Base-by-base conservation (phyloP, 2,113 vertebrate species). In the Athene cunicularia region DNA sequence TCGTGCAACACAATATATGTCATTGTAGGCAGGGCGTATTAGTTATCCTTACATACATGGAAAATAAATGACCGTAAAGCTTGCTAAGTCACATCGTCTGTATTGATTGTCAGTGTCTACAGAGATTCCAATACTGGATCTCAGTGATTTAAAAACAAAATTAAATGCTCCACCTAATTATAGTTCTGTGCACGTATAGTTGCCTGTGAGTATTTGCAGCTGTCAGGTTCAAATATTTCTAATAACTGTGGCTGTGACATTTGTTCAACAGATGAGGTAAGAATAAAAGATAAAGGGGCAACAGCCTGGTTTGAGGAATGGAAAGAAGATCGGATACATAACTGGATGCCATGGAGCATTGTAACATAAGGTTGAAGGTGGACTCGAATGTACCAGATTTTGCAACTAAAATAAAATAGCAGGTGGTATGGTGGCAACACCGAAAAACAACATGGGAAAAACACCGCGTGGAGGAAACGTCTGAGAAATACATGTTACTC, bases 261-360 rank as follows among this genome's bases (percentile, higher is more conserved):
- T 98, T 98, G 95, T 86, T 95, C 86, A 94, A 52, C 93, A 95
- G 95, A 97, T 93, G 93, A 96, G 75, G 94, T 94, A 96, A 93
- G 94, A 90, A 86, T 70, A 82, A 96, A 90, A 88, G 86, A 96
- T 80, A 79, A 91, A 95, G 93, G 58, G 76, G 52, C 66, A 90
- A 56, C 93, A 88, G 93, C 62, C 55, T 68, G 37, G 47, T 89
- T 91, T 80, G 89, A 60, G 83, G 90, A 96, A 93, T 75, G 85
- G 92, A 64, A 90, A 83, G 92, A 72, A 82, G 95, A 60, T 90
- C 5, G 0, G 74, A 60, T 43, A 43, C n/a, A 45, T 63, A 56
- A 50, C 67, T 91, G 45, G 64, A 88, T 50, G 76, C 87, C 68
- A 74, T 5, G 49, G 88, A 95, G 76, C 82, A n/a, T 28, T 94